A percentile compares a stretch with the other conserved stretches of the same genome.
Evolutionary conservation across 2,888 invertebrate genomes (phyloP).

Genomic region (Gari tellinella): DNA sequence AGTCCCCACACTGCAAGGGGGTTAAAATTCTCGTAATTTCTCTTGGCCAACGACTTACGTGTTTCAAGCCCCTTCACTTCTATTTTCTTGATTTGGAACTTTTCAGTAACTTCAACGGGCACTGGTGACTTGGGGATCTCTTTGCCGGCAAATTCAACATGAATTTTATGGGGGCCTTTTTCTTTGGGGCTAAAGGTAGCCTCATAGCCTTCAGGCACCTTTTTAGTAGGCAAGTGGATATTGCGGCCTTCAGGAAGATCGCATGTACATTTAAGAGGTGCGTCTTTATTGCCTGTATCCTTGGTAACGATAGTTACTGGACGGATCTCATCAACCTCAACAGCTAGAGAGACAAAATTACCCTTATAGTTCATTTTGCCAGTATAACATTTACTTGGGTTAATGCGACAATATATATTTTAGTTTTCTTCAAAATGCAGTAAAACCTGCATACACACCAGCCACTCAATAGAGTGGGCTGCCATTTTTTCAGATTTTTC

Average conservation of each 20-base stretch:
- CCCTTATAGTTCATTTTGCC: too few relatives aligned
- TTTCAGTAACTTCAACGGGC: conserved; percentile 78
- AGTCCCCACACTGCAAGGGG: too few relatives aligned
- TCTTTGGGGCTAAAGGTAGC: conserved; percentile 82
- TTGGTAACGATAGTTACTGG: conserved; percentile 48
- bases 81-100: conserved; percentile 92
- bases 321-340: conserved; percentile 54
- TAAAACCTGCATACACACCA: too few relatives aligned
- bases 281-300: conserved; percentile 60
- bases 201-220: conserved; percentile 89
- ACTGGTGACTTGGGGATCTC: conserved; percentile 83
- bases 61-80: conserved; percentile 94
- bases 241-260: conserved; percentile 83
- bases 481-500: too few relatives aligned
- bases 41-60: conserved; percentile 91
- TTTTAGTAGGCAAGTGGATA: conserved; percentile 91
- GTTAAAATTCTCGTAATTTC: too few relatives aligned
- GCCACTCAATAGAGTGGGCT: too few relatives aligned
- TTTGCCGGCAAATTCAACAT: conserved; percentile 80
- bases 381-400: too few relatives aligned
- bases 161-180: conserved; percentile 84
- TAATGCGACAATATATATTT: too few relatives aligned
- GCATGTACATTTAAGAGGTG: conserved; percentile 65
- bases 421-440: too few relatives aligned
- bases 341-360: conserved; percentile 40